Conservation (phyloP, 2,113 vertebrate genomes). For the Ornithorhynchus anatinus region DNA sequence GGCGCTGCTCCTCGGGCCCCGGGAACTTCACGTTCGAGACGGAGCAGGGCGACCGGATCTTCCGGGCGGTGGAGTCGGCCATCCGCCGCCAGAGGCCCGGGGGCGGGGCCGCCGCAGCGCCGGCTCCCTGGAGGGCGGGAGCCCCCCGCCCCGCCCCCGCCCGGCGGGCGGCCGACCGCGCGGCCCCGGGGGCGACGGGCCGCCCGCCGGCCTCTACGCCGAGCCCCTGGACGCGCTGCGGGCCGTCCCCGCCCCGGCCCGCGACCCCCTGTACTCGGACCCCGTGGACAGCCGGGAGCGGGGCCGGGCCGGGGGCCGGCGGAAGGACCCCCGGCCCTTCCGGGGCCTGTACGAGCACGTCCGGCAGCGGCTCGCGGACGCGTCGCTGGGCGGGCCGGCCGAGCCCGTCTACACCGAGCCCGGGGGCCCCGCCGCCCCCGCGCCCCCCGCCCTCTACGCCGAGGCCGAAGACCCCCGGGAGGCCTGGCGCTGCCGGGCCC, state of each 20-base stretch:
- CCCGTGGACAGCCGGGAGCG: slow-evolving; percentile 77
- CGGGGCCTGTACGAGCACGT: slow-evolving; percentile 76
- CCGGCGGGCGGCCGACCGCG: slow-evolving; percentile 43
- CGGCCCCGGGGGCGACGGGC: slow-evolving; percentile 51
- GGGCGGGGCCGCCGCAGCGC: slow-evolving; percentile 41
- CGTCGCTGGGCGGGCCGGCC: slow-evolving; percentile 12
- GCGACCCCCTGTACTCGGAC: slow-evolving; percentile 86
- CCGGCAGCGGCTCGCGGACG: slow-evolving; percentile 62
- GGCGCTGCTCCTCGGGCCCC: slow-evolving; percentile 91
- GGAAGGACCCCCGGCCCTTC: slow-evolving; percentile 37
- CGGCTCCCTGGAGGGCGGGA: slow-evolving; percentile 71
- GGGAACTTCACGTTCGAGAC: slow-evolving; percentile 98
- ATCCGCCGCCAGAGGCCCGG: slow-evolving; percentile 68
- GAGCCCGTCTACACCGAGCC: slow-evolving; percentile 96
- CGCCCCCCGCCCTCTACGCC: slow-evolving; percentile 72
- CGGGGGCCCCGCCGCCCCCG: slow-evolving; percentile 71
- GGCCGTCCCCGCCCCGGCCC: slow-evolving; percentile 30
- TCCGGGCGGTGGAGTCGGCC: slow-evolving; percentile 86
- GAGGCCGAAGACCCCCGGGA: slow-evolving; percentile 72
- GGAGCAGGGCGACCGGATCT: slow-evolving; percentile 94
- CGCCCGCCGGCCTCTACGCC: slow-evolving; percentile 68
- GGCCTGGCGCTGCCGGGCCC: slow-evolving; percentile 76
- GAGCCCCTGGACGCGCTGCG: slow-evolving; percentile 89
- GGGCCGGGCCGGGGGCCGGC: neutral
- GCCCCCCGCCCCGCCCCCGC: slow-evolving; percentile 77